Base-by-base conservation (phyloP, 2,113 vertebrate species). In the Mola mola region DNA sequence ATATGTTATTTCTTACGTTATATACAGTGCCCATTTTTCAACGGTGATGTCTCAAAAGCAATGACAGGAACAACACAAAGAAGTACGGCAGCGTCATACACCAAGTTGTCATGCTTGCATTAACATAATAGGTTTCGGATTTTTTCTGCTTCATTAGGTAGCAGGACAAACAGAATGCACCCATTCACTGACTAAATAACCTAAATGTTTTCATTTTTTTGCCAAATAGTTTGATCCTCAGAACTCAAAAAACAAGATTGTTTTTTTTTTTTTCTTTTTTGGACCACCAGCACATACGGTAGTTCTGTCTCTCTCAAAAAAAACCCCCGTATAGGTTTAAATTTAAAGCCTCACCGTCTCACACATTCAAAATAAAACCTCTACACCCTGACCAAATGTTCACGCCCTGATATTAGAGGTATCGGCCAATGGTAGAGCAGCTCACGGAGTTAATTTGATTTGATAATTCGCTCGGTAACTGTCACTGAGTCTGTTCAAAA, bases 21-120 rank as follows among this genome's bases (percentile, higher is more conserved):
- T 92, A 84, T 92, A 92, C 90, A 90, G 84, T 84, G 85, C 79
- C 72, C 68, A 59, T 83, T 88, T 87, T 78, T 81, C 75, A 84
- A 85, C 60, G 34, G 87, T 78, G 79, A 90, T 86, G 79, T 90
- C 90, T 87, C 72, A 11, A 42, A 90, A 89, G 84, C 83, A 80
- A 89, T 82, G 89, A 91, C 87, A 65, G 81, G 83, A 90, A 90
- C 90, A 89, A 88, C 88, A 91, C 89, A 92, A 91, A 85, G 80
- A 91, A 85, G 79, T 76, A 87, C 90, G 75, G 88, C 85, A 86
- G 89, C 85, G 65, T 90, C 85, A 86, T 88, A 92, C 89, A 90
- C 83, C 85, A 85, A 89, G 78, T 89, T 85, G 68, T 90, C 92
- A 93, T 92, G 92, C 92, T 90, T 89, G 85, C 78, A 79, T 74